Base-by-base conservation (phyloP, 1,140 invertebrate species). In the Pseudomyrmex dendroicus region DNA sequence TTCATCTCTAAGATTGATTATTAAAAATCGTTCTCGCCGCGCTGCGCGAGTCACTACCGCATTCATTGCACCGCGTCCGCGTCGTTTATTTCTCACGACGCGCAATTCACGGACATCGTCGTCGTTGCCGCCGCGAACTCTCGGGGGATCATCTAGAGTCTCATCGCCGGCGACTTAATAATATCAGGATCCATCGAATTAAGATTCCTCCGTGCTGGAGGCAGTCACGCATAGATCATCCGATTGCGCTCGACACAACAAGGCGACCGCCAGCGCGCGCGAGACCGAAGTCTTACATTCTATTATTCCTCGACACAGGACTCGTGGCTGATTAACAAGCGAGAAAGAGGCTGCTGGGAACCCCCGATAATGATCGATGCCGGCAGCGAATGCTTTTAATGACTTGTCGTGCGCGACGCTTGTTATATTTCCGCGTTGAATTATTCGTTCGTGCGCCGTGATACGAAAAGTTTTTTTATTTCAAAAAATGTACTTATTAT, bases 271-370 rank as follows among this genome's bases (percentile, higher is more conserved):
- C 0, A 20, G 50, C 50, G 50, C 10, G 50, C 13, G 13, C 54
- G 52, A 68, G 17, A 9, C 15, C 61, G 8, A 48, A 52, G 72
- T 78, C 85, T 86, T 87, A 78, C 56, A 77, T 86, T 87, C 83
- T 85, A 62, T 83, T 86, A 61, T 56, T 57, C 52, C 70, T 66
- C 78, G 72, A 86, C 78, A 86, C 74, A 59, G 22, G 61, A 66
- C 82, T 87, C 86, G 85, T 87, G 86, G 86, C 85, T 87, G 86
- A 87, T 87, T 87, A 87, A 52, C 48, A 62, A 57, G 25, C 54
- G 10, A 46, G 68, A 86, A 86, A 86, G 83, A 74, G 63, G 17
- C 20, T 59, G 56, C 48, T 59, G 80, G 77, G 66, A 56, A 35
- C 35, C 0, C 78, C 84, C 73, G 86, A 87, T 86, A 87, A 78